Percentiles rank a stretch among this genome's conserved stretches.
phyloP scores from a whole-genome alignment of 2,888 invertebrate genomes.

The Meteorus cinctellus region DNA sequence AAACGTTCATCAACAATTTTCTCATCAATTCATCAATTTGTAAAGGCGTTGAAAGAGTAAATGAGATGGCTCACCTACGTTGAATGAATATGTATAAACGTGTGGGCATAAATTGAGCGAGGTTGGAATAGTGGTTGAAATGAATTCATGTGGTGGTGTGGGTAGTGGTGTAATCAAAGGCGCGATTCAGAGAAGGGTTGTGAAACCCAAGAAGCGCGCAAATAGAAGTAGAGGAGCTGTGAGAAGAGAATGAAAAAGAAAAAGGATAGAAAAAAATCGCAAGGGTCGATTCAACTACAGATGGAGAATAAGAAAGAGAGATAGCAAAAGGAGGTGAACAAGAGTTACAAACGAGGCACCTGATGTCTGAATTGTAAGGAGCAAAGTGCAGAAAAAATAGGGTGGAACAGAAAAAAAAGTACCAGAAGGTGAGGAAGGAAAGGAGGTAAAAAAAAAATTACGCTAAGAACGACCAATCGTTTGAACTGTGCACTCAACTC shows the following conservation, averaged over 20 bases:
- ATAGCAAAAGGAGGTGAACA: slow-evolving; percentile 25
- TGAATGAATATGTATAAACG: neutral
- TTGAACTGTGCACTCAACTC: slow-evolving; percentile 17
- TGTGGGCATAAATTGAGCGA: neutral
- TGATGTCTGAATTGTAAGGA: slow-evolving; percentile 26
- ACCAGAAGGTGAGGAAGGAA: slow-evolving; percentile 1
- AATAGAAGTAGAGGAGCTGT: slow-evolving; percentile 15
- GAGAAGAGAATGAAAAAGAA: slow-evolving; percentile 15
- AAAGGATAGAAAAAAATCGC: neutral
- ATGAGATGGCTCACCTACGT: neutral
- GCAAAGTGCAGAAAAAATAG: slow-evolving; percentile 21
- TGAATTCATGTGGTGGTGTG: slow-evolving; percentile 6
- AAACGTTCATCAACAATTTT: neutral
- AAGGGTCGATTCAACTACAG: neutral
- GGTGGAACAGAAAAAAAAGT: neutral
- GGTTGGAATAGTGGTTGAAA: neutral
- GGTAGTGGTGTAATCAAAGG: slow-evolving; percentile 4
- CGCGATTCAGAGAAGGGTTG: neutral
- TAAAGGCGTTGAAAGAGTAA: neutral
- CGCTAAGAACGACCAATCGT: slow-evolving; percentile 8
- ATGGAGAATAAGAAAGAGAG: slow-evolving; percentile 14
- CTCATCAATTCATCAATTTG: neutral
- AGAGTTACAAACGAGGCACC: slow-evolving; percentile 45
- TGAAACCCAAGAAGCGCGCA: slow-evolving; percentile 5
- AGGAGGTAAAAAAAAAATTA: slow-evolving; percentile 6